Evolutionary conservation across 2,797 vertebrate genomes (phyloP).

Genomic region (Clarias pachynema): DNA sequence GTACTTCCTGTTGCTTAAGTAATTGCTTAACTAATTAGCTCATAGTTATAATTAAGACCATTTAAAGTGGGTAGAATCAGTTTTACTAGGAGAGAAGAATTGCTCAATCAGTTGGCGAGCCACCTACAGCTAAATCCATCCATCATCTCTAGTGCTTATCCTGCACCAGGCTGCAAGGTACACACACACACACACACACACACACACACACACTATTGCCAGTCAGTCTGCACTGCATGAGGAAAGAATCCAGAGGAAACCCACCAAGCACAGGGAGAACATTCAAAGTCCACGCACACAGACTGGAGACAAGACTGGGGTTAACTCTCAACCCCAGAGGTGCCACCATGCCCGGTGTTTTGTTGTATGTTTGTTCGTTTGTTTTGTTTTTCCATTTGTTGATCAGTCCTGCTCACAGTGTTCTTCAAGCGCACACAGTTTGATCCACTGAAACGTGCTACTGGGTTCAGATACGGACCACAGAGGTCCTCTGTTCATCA

Average conservation of each 20-base stretch:
- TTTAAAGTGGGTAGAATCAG: background rate
- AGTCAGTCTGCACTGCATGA: too few relatives aligned
- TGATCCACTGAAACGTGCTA: background rate
- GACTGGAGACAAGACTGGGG: too few relatives aligned
- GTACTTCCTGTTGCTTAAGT: background rate
- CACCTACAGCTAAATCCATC: background rate
- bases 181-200: too few relatives aligned
- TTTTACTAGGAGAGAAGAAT: background rate
- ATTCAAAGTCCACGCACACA: too few relatives aligned
- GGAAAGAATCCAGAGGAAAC: too few relatives aligned
- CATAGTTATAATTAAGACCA: background rate
- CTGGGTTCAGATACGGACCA: background rate
- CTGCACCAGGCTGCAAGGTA: too few relatives aligned
- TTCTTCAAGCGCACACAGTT: background rate
- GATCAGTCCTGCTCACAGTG: background rate
- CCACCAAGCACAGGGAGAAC: too few relatives aligned
- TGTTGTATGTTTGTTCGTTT: background rate
- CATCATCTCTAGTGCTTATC: too few relatives aligned
- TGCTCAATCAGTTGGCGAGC: background rate
- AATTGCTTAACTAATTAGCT: background rate
- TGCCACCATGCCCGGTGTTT: too few relatives aligned
- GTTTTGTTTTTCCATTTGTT: background rate
- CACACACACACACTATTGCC: too few relatives aligned
- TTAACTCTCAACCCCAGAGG: too few relatives aligned
- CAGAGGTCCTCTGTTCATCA: background rate